Base-by-base conservation (phyloP, 2,797 vertebrate species). In the Sebastes jordani region DNA sequence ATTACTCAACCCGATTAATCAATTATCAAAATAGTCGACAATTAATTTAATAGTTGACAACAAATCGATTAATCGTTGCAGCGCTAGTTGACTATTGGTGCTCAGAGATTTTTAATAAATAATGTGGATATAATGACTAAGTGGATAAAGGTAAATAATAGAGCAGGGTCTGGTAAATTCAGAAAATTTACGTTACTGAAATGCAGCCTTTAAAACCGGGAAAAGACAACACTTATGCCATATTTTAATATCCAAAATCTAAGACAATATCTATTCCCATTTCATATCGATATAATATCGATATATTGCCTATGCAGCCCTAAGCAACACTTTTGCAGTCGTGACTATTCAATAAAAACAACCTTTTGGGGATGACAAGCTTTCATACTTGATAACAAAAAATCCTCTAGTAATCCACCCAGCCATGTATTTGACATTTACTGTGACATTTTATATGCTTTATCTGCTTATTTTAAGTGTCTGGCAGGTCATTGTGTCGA, bases 391-490 rank as follows among this genome's bases (percentile, higher is more conserved):
- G 27, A 14, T 76, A 32, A 86, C 80, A 88, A 78, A 85, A 85
- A 85, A 76, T 78, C 64, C 78, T 81, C 67, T 81, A 77, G 62
- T 76, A 84, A 84, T 87, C 77, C 73, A 74, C 46, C 22, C 9
- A 54, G 63, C 69, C 22, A 72, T 66, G 83, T 62, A 84, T 85
- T 55, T 89, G 88, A 85, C 81, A 90, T 90, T 86, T 83, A 74
- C 81, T 11, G 63, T 86, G 85, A 88, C 88, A 87, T 90, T 84
- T 86, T 34, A 74, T 34, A 58, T 71, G 52, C 61, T 78, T 82
- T 78, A 82, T 88, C 74, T 74, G 79, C 68, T 77, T 83, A 86
- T 89, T 90, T 89, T 87, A 82, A 85, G 71, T 59, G 73, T 86
- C 74, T 71, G 66, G 55, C 74, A 80, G 82, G 89, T 87, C 64